Percentiles rank a stretch among this genome's conserved stretches.
Evolutionary conservation across 1,140 invertebrate genomes (phyloP).

Genomic region (Drosophila grimshawi): DNA sequence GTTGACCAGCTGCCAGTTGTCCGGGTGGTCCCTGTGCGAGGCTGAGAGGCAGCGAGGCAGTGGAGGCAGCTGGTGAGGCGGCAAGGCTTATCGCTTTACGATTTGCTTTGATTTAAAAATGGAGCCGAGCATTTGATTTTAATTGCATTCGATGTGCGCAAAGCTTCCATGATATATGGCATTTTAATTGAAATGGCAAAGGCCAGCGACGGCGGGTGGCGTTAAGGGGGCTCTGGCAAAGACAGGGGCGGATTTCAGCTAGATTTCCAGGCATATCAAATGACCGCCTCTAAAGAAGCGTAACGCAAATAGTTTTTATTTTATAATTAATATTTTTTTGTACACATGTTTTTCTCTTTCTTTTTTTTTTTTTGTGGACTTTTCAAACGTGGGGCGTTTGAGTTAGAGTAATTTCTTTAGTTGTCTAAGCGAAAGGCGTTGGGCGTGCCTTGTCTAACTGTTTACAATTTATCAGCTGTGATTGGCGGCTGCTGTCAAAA

Average conservation of each 20-base stretch:
- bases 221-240: neutral
- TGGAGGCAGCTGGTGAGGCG: neutral
- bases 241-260: conserved; percentile 10
- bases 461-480: conserved; percentile 22
- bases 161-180: conserved; percentile 66
- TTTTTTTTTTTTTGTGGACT: too few species aligned
- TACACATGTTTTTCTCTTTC: conserved; percentile 20
- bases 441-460: conserved; percentile 5
- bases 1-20: conserved; percentile 3
- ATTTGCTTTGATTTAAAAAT: conserved; percentile 77
- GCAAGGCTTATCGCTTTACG: conserved; percentile 68
- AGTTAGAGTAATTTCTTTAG: conserved; percentile 31
- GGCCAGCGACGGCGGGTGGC: neutral
- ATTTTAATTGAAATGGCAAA: conserved; percentile 80
- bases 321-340: conserved; percentile 39
- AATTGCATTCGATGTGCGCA: conserved; percentile 77
- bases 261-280: conserved; percentile 63
- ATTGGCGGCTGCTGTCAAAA: conserved; percentile 8
- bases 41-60: neutral
- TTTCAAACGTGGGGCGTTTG: conserved; percentile 33
- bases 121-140: conserved; percentile 71
- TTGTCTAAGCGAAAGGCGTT: neutral
- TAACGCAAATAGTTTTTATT: conserved; percentile 46
- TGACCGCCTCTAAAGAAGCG: conserved; percentile 45
- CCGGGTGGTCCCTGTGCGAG: conserved; percentile 20